phyloP scores from a whole-genome alignment of 1,140 invertebrate species.

The Drosophila jambulina region DNA sequence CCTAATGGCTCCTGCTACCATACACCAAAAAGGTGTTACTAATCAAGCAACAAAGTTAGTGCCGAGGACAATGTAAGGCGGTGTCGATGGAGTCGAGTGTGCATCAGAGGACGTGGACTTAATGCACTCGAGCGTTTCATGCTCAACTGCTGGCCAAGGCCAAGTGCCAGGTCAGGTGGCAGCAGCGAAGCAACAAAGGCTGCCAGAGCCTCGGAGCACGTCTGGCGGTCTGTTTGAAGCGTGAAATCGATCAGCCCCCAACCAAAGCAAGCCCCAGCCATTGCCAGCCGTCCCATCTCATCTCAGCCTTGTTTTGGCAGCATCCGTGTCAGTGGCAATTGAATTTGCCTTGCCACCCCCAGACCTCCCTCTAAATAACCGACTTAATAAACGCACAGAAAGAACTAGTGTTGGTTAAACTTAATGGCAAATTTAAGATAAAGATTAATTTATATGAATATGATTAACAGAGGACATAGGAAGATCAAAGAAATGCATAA shows the following conservation, averaged over 20 bases:
- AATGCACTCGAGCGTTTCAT: slow-evolving; percentile 39
- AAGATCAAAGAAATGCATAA: not conserved
- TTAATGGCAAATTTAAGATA: not conserved
- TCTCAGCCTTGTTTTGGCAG: slow-evolving; percentile 43
- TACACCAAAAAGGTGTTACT: slow-evolving; percentile 50
- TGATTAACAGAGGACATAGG: not conserved
- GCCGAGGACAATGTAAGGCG: slow-evolving; percentile 28
- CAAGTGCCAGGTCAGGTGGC: slow-evolving; percentile 53
- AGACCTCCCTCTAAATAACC: not conserved
- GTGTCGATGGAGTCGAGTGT: slow-evolving; percentile 19
- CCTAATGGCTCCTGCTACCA: slow-evolving; percentile 2
- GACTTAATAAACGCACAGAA: slow-evolving; percentile 1
- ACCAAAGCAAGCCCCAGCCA: slow-evolving; percentile 3
- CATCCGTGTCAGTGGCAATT: slow-evolving; percentile 71
- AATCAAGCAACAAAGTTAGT: slow-evolving; percentile 53
- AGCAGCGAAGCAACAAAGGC: slow-evolving; percentile 14
- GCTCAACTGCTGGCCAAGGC: slow-evolving; percentile 35
- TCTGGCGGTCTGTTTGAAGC: slow-evolving; percentile 49
- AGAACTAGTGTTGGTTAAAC: not conserved
- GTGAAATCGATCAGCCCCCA: slow-evolving; percentile 73
- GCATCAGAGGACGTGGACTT: slow-evolving; percentile 25
- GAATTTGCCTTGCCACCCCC: slow-evolving; percentile 55
- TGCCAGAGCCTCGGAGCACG: slow-evolving; percentile 40
- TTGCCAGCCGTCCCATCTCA: not conserved
- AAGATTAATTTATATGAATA: not conserved